A percentile compares a stretch with the other conserved stretches of the same genome.
phyloP scores from a whole-genome alignment of 2,888 invertebrate species.

The Dorcus parallelipipedus region DNA sequence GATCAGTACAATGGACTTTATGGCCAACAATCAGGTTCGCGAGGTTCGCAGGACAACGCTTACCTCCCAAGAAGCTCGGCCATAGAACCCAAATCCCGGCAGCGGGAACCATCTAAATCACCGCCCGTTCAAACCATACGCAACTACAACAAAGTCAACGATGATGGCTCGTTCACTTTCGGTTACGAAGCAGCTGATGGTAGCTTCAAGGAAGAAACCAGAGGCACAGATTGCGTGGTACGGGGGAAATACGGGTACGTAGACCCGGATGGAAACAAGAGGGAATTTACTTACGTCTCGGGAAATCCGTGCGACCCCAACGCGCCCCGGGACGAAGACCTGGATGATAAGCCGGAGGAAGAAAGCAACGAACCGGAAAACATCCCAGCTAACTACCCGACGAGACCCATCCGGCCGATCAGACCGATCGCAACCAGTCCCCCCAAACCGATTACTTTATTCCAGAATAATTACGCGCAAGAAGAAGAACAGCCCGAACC shows the following conservation, averaged over 20 bases:
- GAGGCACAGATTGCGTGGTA: conserved; percentile 82
- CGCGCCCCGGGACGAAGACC: conserved; percentile 63
- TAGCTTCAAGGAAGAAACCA: conserved; percentile 81
- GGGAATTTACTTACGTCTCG: conserved; percentile 83
- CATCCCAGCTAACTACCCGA: conserved; percentile 61
- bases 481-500: conserved; percentile 61
- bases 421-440: conserved; percentile 42
- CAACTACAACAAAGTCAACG: conserved; percentile 79
- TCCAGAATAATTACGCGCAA: conserved; percentile 67
- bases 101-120: conserved; percentile 60
- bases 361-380: conserved; percentile 56
- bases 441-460: conserved; percentile 59
- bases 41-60: conserved; percentile 42
- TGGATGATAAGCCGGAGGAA: conserved; percentile 55
- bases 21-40: conserved; percentile 46
- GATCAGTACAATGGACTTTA: conserved; percentile 51
- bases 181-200: conserved; percentile 84
- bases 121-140: conserved; percentile 80
- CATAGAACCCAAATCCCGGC: conserved; percentile 32
- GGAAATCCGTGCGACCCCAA: conserved; percentile 85
- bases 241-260: conserved; percentile 85
- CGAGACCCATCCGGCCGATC: conserved; percentile 38
- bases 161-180: conserved; percentile 81
- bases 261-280: conserved; percentile 81
- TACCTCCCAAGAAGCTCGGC: conserved; percentile 15